phyloP scores from a whole-genome alignment of 1,140 invertebrate species.

The Dolichoris vasculosae region DNA sequence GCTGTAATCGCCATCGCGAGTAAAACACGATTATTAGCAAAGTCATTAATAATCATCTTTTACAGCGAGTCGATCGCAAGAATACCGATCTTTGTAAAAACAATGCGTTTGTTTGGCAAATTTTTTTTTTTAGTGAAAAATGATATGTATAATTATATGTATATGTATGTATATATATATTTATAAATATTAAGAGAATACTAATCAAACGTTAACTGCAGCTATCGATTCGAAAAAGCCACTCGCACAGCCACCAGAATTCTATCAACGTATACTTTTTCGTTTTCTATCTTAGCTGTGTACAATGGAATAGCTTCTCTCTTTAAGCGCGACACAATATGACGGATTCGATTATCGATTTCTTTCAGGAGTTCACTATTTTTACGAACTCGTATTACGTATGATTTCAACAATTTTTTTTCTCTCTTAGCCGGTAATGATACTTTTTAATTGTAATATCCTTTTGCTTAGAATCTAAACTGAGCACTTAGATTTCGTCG shows the following conservation, averaged over 20 bases:
- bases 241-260: neutral
- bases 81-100: neutral
- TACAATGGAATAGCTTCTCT: neutral
- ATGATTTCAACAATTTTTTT: conserved; percentile 48
- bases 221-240: neutral
- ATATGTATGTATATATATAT: too few species aligned
- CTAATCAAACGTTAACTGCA: neutral
- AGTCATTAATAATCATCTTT: neutral
- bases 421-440: conserved; percentile 47
- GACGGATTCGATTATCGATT: conserved; percentile 1
- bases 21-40: neutral
- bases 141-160: too few species aligned
- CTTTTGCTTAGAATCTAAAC: conserved; percentile 46
- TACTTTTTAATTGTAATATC: conserved; percentile 52
- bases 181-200: neutral
- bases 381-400: conserved; percentile 50
- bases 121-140: neutral
- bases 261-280: neutral
- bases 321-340: conserved; percentile 1
- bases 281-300: neutral
- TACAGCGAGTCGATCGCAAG: neutral
- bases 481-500: conserved; percentile 48
- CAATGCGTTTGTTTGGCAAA: neutral
- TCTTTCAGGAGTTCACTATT: conserved; percentile 44
- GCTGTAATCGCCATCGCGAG: neutral